Conservation (phyloP, 2,797 vertebrate genomes). For the Denticeps clupeoides region DNA sequence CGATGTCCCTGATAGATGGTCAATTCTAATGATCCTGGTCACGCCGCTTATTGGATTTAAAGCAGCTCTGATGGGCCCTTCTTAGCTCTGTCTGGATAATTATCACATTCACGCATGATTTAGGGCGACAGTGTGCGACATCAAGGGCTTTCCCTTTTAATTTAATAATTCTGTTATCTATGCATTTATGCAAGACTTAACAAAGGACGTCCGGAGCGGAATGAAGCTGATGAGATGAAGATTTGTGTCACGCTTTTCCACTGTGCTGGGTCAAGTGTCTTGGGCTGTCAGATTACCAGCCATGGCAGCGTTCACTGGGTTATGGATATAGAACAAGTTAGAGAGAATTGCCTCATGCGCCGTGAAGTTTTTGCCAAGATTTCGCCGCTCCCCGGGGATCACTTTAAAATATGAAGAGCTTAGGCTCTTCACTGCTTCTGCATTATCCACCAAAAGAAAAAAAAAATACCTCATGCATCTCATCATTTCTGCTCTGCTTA, state of each 20-base stretch:
- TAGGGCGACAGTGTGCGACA: constrained; percentile 56
- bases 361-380: too few species aligned
- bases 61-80: constrained; percentile 62
- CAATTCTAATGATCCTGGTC: constrained; percentile 70
- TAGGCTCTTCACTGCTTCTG: too few species aligned
- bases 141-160: constrained; percentile 55
- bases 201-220: constrained; percentile 40
- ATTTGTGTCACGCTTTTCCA: too few species aligned
- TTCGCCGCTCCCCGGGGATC: not conserved
- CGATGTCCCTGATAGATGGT: constrained; percentile 69
- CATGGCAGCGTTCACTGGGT: too few species aligned
- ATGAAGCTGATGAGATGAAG: constrained; percentile 41
- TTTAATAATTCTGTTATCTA: constrained; percentile 62
- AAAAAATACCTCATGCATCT: too few species aligned
- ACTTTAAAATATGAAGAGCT: constrained; percentile 8
- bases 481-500: too few species aligned
- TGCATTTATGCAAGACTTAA: constrained; percentile 64
- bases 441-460: too few species aligned
- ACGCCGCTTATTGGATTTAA: constrained; percentile 62
- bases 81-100: constrained; percentile 56
- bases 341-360: too few species aligned
- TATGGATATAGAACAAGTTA: too few species aligned
- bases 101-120: constrained; percentile 68
- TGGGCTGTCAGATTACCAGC: too few species aligned
- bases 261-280: too few species aligned